Base-by-base conservation (phyloP, 2,888 invertebrate genomes). In the Heteromyza rotundicornis region DNA sequence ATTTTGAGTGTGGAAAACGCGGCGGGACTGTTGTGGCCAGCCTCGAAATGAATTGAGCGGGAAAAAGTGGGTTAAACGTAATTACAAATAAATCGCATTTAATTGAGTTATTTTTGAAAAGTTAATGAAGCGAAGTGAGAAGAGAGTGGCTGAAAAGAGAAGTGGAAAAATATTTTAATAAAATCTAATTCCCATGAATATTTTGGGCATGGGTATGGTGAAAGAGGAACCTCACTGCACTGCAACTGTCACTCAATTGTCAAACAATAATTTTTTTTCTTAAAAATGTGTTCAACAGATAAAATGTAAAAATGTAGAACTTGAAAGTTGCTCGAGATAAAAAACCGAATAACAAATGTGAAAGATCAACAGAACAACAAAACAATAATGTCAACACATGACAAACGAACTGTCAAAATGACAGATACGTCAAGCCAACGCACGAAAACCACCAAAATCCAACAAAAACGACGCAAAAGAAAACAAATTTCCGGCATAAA, bases 371-470 rank as follows among this genome's bases (percentile, higher is more conserved):
- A 66, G 19, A 56, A 63, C 32, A 51, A 22, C 12, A 23, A 22
- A 17, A 56, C 58, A 52, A 63, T 44, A 66, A 64, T 68, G 55
- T 72, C 75, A 68, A 70, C 67, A 64, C 66, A 66, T 70, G 75
- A 72, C 78, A 74, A 67, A 68, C 77, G 74, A 74, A 73, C 71
- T 77, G 74, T 76, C 74, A 72, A 70, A 65, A 71, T 78, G 77
- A 75, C 72, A 74, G 70, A 57, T 60, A 62, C 63, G 64, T 63
- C 70, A 67, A 55, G 27, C 54, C 5, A 14, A 5, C 5, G 19
- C 47, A 44, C 5, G 3, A 65, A 27, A 51, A 55, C 23, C 49
- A 64, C n/a, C 51, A 62, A 57, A 54, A 50, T 27, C 65, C 24
- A 58, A 51, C 63, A 60, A 60, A 61, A 62, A 56, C 65, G 64